Percentiles rank a stretch among this genome's conserved stretches.
Evolutionary conservation across 2,113 vertebrate species (phyloP).

Genomic region (Pycnonotus jocosus): DNA sequence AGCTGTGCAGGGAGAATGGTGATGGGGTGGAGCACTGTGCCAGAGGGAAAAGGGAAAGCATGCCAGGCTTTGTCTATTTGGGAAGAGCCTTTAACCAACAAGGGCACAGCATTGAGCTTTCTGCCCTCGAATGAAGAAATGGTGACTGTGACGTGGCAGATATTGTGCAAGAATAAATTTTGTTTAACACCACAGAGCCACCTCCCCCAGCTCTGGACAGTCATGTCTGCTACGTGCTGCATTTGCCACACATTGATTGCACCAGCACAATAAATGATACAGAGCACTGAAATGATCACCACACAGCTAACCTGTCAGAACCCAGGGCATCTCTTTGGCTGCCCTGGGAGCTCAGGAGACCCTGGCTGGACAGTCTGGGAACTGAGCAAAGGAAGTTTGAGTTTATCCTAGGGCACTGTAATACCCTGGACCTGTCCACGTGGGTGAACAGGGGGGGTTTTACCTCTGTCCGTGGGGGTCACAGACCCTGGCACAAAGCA

Average conservation of each 20-base stretch:
- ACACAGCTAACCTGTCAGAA: too few species aligned
- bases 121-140: not conserved
- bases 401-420: too few species aligned
- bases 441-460: too few species aligned
- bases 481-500: too few species aligned
- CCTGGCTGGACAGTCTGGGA: too few species aligned
- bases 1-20: not conserved
- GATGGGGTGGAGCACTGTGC: not conserved
- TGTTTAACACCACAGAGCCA: not conserved
- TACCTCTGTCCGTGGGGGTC: too few species aligned
- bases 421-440: too few species aligned
- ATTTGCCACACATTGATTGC: not conserved
- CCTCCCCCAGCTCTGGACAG: not conserved
- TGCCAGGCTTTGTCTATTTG: not conserved
- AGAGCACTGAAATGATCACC: not conserved
- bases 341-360: too few species aligned
- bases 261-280: not conserved
- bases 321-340: too few species aligned
- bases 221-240: fast-evolving
- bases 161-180: not conserved
- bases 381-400: too few species aligned
- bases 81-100: not conserved
- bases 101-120: not conserved
- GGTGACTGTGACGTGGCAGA: not conserved
- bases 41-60: not conserved